These are phyloP conservation scores for Candoia aspera DNA, from an alignment of 2,113 vertebrate genomes.

Conservation along the genomic window DNA sequence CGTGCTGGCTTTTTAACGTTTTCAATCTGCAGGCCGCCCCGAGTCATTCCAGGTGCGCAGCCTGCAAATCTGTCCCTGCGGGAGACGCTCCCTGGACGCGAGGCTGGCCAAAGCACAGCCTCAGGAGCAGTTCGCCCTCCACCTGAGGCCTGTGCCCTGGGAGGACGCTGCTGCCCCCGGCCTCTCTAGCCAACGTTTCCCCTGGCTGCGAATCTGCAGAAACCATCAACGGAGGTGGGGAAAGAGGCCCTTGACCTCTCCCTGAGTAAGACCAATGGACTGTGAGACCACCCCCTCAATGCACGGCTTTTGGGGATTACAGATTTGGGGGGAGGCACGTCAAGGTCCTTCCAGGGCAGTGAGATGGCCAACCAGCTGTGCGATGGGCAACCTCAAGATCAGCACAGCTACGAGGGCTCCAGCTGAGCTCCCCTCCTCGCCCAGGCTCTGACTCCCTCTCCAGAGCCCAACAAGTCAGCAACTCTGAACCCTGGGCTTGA, in stretches of 20 bases:
- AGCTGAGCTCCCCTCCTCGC: not conserved
- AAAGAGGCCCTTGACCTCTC: too few relatives aligned
- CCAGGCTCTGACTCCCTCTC: not conserved
- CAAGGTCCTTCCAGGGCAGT: not conserved
- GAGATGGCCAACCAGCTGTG: too few relatives aligned
- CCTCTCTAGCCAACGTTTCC: too few relatives aligned
- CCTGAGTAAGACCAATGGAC: too few relatives aligned
- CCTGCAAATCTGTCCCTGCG: not conserved
- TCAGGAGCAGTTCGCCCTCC: not conserved
- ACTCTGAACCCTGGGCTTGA: not conserved
- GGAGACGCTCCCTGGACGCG: too few relatives aligned
- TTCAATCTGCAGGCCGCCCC: too few relatives aligned
- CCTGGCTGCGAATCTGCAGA: rapidly evolving
- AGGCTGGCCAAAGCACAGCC: not conserved
- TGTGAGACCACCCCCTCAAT: too few relatives aligned
- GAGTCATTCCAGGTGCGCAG: too few relatives aligned
- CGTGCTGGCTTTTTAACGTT: too few relatives aligned
- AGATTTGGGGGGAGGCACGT: not conserved
- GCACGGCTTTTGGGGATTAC: not conserved
- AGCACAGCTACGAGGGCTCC: not conserved
- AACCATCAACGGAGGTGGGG: too few relatives aligned
- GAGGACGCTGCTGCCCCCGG: too few relatives aligned
- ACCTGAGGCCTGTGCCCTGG: too few relatives aligned
- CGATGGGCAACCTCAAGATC: not conserved
- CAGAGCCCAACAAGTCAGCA: not conserved